Percentiles rank a stretch among this genome's conserved stretches.
Evolutionary conservation across 2,113 vertebrate genomes (phyloP).

Genomic region (Pavo muticus): DNA sequence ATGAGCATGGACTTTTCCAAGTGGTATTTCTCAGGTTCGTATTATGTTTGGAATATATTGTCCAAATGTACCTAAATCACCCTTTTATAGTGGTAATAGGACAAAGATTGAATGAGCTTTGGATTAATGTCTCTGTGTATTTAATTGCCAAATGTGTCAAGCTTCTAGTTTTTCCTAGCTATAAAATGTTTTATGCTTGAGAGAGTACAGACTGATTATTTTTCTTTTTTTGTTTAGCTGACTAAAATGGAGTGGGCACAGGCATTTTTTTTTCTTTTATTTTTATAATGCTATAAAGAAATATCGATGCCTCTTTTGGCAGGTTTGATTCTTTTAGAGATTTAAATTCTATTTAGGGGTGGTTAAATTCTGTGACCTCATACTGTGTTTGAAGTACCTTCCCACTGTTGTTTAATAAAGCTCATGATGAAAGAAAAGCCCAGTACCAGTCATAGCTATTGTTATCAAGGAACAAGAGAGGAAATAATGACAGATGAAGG

Average conservation of each 20-base stretch:
- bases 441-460: neutral
- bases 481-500: neutral
- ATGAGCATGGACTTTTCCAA: neutral
- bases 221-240: neutral
- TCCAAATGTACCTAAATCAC: neutral
- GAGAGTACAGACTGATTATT: neutral
- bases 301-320: neutral
- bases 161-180: neutral
- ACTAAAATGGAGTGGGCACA: neutral
- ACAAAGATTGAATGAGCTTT: conserved; percentile 10
- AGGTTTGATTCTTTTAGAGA: neutral
- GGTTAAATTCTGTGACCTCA: neutral
- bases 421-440: neutral
- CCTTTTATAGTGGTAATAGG: neutral
- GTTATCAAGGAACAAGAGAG: neutral
- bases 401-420: neutral
- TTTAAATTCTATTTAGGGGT: neutral
- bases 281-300: neutral
- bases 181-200: neutral
- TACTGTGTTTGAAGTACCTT: neutral
- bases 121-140: neutral
- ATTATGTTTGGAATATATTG: neutral
- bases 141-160: neutral
- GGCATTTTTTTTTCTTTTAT: neutral
- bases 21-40: neutral